Evolutionary conservation across 2,113 vertebrate genomes (phyloP).

Genomic region (Abramis brama): DNA sequence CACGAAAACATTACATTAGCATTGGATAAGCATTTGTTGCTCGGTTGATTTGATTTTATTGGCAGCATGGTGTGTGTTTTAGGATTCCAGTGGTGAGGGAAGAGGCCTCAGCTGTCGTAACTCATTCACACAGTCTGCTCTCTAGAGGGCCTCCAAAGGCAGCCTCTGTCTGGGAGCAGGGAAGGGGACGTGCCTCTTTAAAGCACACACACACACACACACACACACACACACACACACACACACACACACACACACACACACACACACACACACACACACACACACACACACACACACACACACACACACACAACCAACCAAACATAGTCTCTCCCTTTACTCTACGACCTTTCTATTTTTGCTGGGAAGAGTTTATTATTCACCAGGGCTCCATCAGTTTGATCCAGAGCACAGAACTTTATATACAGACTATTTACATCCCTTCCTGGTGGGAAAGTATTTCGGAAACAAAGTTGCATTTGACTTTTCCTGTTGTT

Average conservation of each 20-base stretch:
- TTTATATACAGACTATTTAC: slow-evolving; percentile 10
- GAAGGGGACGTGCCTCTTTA: slow-evolving; percentile 14
- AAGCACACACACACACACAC: slow-evolving; percentile 7
- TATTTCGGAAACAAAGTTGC: neutral
- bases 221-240: neutral
- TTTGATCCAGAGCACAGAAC: slow-evolving; percentile 6
- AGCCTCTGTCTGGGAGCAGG: slow-evolving; percentile 37
- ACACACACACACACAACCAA: neutral
- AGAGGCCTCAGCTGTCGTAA: slow-evolving; percentile 43
- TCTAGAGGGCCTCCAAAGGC: slow-evolving; percentile 54
- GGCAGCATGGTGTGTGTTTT: slow-evolving; percentile 46
- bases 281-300: neutral
- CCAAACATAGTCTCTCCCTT: slow-evolving; percentile 21
- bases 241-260: no score
- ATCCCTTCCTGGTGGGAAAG: slow-evolving; percentile 25
- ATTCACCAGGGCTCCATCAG: slow-evolving; percentile 17
- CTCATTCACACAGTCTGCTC: slow-evolving; percentile 48
- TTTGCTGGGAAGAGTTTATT: slow-evolving; percentile 25
- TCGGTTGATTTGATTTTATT: slow-evolving; percentile 48
- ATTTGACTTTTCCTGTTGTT: neutral
- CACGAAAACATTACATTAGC: neutral
- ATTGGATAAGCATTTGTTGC: slow-evolving; percentile 21
- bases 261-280: neutral
- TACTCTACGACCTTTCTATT: slow-evolving; percentile 33
- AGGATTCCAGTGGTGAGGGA: slow-evolving; percentile 52